phyloP scores from a whole-genome alignment of 2,113 vertebrate species.

The Indicator maculatus region DNA sequence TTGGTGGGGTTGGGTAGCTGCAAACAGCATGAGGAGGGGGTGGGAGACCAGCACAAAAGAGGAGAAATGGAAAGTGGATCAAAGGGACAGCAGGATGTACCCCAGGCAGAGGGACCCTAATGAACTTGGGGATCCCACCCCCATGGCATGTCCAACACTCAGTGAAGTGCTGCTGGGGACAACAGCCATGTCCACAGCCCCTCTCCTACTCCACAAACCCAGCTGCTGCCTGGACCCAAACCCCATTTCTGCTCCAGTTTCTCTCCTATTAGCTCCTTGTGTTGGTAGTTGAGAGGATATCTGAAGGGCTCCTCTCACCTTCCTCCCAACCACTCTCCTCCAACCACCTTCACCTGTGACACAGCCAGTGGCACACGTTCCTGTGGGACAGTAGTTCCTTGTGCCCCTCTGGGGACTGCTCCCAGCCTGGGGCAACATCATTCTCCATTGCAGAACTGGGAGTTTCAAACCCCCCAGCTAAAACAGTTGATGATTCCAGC shows the following conservation, averaged over 20 bases:
- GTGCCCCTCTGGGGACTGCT: neutral
- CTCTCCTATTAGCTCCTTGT: neutral
- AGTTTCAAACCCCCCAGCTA: neutral
- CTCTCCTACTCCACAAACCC: neutral
- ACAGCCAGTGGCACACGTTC: neutral
- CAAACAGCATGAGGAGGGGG: neutral
- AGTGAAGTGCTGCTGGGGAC: neutral
- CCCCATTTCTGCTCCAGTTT: neutral
- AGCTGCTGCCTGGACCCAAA: neutral
- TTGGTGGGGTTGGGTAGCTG: neutral
- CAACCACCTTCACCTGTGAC: neutral
- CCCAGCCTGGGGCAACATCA: neutral
- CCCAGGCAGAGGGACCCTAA: neutral
- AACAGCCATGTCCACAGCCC: neutral
- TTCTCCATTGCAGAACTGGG: neutral
- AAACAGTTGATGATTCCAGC: neutral
- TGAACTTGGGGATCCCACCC: neutral
- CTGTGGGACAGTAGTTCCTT: accelerated
- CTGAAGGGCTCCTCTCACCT: neutral
- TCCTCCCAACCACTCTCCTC: neutral
- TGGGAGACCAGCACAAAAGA: neutral
- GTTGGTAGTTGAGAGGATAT: neutral
- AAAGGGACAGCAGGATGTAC: neutral
- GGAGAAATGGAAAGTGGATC: neutral
- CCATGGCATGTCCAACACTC: accelerated